Evolutionary conservation across 2,888 invertebrate genomes (phyloP), one percentile per base, ranked within the genome.

Genomic region (Himalopsyche kuldschensis): DNA sequence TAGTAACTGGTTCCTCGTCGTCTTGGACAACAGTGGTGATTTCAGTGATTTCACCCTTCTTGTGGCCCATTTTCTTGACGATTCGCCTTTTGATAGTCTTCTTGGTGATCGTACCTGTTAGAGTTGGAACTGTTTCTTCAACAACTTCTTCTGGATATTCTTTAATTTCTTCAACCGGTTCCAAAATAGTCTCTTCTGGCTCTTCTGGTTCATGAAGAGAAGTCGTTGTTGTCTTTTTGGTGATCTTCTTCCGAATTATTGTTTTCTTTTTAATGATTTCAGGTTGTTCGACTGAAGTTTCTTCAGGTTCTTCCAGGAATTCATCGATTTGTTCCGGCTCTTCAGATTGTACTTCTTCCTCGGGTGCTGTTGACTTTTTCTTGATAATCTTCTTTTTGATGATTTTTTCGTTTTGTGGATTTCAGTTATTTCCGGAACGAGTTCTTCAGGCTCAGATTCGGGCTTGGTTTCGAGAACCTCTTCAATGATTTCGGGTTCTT

Each of bases 1-100:
- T 83, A 1, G 79, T 55, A 82, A 87, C 86, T 48, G 88, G 87
- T 85, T 90, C 89, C 85, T 90, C 41, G 41, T 41, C 15, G 87
- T 55, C 87, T 88, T 82, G 69, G 87, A 81, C 30, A 81, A 90
- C 88, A 5, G 91, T 92, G 3, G 90, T 88, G 17, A 90, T 90
- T 87, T 90, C 91, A 0, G 92, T 91, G 10, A 90, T 88, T 86
- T 91, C 91, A 84, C 90, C 88, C 79, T 91, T 91, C 0, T 88
- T 87, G 1, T 90, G 92, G 79, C 89, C 90, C 83, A 88, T 89
- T 80, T 90, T 91, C 86, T 90, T 93, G 0, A 91, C 90, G 3
- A 90, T 89, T 0, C 91, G 91, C 84, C 90, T 92, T 3, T 90
- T 91, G 0, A 89, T 89, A 3, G 89, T 76, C 89, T 89, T 83